phyloP scores from a whole-genome alignment of 2,888 invertebrate species.

The Troides helena region DNA sequence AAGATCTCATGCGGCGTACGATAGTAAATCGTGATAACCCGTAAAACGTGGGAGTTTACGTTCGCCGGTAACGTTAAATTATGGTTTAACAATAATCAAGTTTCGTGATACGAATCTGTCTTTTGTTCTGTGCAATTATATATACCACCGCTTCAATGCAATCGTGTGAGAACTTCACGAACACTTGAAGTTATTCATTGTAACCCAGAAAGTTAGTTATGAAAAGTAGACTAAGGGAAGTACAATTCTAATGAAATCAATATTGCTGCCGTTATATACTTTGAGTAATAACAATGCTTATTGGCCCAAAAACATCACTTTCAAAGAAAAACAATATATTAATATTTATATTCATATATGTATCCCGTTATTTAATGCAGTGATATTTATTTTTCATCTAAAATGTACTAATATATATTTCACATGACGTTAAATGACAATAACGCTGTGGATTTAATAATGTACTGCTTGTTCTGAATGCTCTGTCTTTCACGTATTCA shows the following conservation, averaged over 20 bases:
- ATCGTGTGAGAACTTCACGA: constrained; percentile 8
- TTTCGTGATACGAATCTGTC: constrained; percentile 35
- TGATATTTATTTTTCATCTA: too few relatives aligned
- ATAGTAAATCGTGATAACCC: constrained; percentile 32
- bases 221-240: neutral
- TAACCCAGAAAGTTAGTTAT: neutral
- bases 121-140: constrained; percentile 25
- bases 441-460: too few relatives aligned
- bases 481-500: too few relatives aligned
- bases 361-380: too few relatives aligned
- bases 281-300: too few relatives aligned
- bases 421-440: too few relatives aligned
- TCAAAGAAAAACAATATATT: too few relatives aligned
- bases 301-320: too few relatives aligned
- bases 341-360: too few relatives aligned
- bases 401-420: too few relatives aligned
- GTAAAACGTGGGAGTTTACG: constrained; percentile 30
- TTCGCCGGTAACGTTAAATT: constrained; percentile 35
- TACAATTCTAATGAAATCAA: neutral
- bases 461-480: too few relatives aligned
- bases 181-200: neutral
- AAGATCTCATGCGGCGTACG: constrained; percentile 31
- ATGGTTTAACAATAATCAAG: constrained; percentile 43
- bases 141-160: constrained; percentile 29
- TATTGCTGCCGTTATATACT: neutral